Conservation (phyloP, 2,888 invertebrate species). For the Oscheius sp. region DNA sequence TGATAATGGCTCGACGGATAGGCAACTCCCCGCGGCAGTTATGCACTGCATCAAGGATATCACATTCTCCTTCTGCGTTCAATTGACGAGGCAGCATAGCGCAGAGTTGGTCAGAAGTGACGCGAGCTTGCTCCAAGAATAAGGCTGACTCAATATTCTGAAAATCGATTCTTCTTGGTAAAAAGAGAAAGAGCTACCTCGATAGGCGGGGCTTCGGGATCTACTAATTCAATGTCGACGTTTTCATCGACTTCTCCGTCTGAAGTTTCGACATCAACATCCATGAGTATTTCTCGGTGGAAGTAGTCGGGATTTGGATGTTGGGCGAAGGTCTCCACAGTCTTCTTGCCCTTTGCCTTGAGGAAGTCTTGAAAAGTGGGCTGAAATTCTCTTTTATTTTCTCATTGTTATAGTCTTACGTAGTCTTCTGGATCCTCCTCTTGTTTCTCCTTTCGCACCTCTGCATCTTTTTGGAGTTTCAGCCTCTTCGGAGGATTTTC, state of each 20-base stretch:
- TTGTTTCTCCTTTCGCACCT: neutral
- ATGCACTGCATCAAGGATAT: neutral
- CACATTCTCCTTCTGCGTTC: neutral
- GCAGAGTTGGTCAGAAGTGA: neutral
- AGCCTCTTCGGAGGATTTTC: slow-evolving; percentile 11
- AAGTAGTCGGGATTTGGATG: neutral
- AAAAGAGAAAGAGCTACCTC: neutral
- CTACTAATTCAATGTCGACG: neutral
- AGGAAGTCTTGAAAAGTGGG: slow-evolving; percentile 2
- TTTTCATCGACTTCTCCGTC: neutral
- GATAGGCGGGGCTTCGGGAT: neutral
- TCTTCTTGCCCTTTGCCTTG: neutral
- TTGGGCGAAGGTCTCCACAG: too few relatives aligned
- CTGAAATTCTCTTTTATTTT: too few relatives aligned
- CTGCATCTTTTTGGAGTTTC: neutral
- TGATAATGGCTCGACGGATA: slow-evolving; percentile 13
- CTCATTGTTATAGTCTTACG: too few relatives aligned
- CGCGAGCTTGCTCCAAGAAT: neutral
- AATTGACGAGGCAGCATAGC: neutral
- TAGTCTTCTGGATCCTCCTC: neutral
- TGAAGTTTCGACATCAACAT: too few relatives aligned
- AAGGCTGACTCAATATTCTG: neutral
- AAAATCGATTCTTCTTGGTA: neutral
- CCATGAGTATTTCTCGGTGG: slow-evolving; percentile 15
- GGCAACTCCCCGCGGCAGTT: slow-evolving; percentile 4